Conservation (phyloP, 2,888 invertebrate species). For the Drosophila trichaetosa region DNA sequence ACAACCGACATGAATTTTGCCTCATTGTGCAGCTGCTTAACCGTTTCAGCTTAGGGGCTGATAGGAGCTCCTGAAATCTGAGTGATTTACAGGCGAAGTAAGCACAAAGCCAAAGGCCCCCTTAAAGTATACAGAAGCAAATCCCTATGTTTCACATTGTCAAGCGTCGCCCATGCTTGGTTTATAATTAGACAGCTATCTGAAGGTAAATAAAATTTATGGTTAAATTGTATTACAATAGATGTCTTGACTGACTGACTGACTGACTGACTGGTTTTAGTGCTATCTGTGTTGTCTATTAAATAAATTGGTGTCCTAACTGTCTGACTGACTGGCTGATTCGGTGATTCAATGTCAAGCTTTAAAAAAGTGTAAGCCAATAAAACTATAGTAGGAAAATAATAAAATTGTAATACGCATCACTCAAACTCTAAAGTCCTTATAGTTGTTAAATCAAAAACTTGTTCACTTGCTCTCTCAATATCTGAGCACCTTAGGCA, state of each 20-base stretch:
- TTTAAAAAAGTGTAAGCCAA: background rate
- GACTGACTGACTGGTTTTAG: background rate
- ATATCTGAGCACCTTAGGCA: background rate
- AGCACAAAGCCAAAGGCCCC: background rate
- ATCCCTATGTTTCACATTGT: background rate
- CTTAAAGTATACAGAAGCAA: background rate
- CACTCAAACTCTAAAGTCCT: background rate
- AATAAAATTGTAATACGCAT: background rate
- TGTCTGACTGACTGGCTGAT: too few species aligned
- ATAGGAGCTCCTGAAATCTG: conserved; percentile 42
- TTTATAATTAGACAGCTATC: background rate
- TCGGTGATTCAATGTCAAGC: background rate
- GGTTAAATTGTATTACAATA: background rate
- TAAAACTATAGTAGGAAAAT: background rate
- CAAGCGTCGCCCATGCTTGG: background rate
- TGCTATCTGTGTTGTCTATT: background rate
- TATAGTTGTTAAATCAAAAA: background rate
- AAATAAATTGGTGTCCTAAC: background rate
- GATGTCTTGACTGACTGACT: background rate
- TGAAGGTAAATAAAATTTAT: background rate
- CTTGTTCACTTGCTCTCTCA: background rate
- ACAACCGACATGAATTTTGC: conserved; percentile 29
- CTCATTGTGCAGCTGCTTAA: conserved; percentile 26
- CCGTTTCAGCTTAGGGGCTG: conserved; percentile 18
- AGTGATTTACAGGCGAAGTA: conserved; percentile 34